Evolutionary conservation across 1,140 invertebrate species (phyloP), one percentile per base, ranked within the genome.

Genomic region (Drosophila parvula): DNA sequence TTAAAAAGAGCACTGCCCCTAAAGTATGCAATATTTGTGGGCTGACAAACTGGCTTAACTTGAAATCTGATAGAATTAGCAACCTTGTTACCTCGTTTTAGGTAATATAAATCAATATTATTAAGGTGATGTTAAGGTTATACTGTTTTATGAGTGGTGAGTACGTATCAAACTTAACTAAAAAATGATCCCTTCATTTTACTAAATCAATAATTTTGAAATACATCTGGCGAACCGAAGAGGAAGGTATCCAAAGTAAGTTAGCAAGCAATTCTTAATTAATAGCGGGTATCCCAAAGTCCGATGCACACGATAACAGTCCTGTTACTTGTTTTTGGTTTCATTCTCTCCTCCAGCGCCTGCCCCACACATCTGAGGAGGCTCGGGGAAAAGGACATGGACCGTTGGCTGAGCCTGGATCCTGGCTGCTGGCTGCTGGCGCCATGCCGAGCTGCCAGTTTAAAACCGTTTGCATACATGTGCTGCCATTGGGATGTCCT

Each of bases 401-500:
- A 57, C 60, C 79, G 40, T 62, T 57, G 44, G 58, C 38, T 51
- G 36, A 64, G 58, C 40, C 32, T 50, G 44, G 50, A 57, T 53
- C n/a, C 41, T 41, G 28, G 40, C 22, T 59, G 44, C 51, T 28
- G 71, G 80, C 80, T 65, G 41, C 53, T 30, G 77, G 81, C 81
- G 62, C 67, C 80, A 79, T 71, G 80, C 71, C 45, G 77, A 63
- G 77, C 57, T 63, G 56, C 34, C 75, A 36, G 36, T 47, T 74
- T 71, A 65, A 65, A 75, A 82, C 61, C 68, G 65, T 75, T 68
- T 73, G 60, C 62, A 82, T 62, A 74, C 27, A 77, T 45, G 67
- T 60, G 55, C 34, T 61, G 60, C 64, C 14, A 44, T 40, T 58
- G 43, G 44, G 14, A 40, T 60, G 41, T 56, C 36, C 38, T 43